Percentiles rank a stretch among this genome's conserved stretches.
These are phyloP conservation scores for Drosophila guanche DNA, from an alignment of 1,140 invertebrate species.

Conservation along the genomic window DNA sequence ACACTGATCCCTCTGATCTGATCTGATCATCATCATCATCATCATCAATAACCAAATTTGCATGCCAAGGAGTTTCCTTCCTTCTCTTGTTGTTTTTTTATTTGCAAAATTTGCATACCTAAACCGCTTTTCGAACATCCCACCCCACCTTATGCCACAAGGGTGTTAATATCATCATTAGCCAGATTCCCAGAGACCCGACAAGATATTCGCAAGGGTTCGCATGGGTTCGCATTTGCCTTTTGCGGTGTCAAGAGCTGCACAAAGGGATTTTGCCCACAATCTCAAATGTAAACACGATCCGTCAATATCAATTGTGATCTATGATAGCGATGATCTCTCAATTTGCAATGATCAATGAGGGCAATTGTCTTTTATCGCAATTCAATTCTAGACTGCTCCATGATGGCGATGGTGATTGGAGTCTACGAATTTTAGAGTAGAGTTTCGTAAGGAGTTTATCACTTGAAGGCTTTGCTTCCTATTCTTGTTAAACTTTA, in stretches of 20 bases:
- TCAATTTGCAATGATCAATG: conserved; percentile 30
- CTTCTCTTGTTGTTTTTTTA: not conserved
- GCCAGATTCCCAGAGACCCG: conserved; percentile 39
- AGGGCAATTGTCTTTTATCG: conserved; percentile 34
- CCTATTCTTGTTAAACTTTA: not conserved
- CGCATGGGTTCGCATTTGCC: conserved; percentile 14
- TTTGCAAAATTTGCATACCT: conserved; percentile 46
- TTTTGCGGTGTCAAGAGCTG: conserved; percentile 60
- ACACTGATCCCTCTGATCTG: not conserved
- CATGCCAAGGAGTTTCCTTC: conserved; percentile 16
- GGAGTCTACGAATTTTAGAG: no score
- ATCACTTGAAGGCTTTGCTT: no score
- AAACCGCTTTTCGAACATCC: conserved; percentile 2
- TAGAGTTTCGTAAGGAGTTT: no score
- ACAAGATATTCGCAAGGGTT: conserved; percentile 37
- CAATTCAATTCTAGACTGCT: no score
- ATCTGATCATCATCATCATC: conserved; percentile 2
- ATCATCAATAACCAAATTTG: conserved; percentile 62
- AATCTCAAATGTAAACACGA: conserved; percentile 67
- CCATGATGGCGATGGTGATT: no score
- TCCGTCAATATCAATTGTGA: conserved; percentile 46
- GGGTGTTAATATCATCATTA: conserved; percentile 73
- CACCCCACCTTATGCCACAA: conserved; percentile 5
- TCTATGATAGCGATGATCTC: conserved; percentile 33
- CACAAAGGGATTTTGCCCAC: conserved; percentile 57